Percentiles rank a stretch among this genome's conserved stretches.
phyloP scores from a whole-genome alignment of 2,797 vertebrate species.

The Loriculus beryllinus region DNA sequence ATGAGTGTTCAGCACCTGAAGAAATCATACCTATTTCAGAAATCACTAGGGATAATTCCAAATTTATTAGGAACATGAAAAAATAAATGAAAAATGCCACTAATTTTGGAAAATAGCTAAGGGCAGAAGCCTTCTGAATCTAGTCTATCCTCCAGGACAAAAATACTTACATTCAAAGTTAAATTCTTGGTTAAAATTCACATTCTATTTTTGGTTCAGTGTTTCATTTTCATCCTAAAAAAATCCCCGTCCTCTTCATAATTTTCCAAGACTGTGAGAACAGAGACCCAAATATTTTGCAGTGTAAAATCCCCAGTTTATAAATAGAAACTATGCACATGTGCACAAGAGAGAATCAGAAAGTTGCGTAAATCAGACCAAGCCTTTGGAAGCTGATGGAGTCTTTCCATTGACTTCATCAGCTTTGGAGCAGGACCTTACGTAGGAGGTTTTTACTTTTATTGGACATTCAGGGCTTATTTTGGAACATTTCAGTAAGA shows the following conservation, averaged over 20 bases:
- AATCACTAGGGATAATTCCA: not conserved
- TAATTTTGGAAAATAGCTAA: not conserved
- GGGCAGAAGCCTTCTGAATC: not conserved
- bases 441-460: constrained; percentile 5
- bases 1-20: not conserved
- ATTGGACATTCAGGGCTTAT: constrained; percentile 43
- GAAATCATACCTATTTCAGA: not conserved
- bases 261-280: not conserved
- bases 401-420: constrained; percentile 49
- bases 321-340: not conserved
- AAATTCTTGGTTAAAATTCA: not conserved
- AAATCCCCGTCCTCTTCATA: accelerated
- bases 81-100: not conserved
- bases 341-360: not conserved
- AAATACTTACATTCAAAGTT: accelerated
- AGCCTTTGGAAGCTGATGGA: not conserved
- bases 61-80: not conserved
- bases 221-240: not conserved
- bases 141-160: not conserved
- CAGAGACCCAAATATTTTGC: not conserved
- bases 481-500: constrained; percentile 37
- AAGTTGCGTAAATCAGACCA: not conserved
- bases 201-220: not conserved
- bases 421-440: constrained; percentile 6
- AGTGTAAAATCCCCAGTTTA: not conserved